Percentiles rank a stretch among this genome's conserved stretches.
Evolutionary conservation across 1,140 invertebrate genomes (phyloP).

Genomic region (Zaprionus capensis): DNA sequence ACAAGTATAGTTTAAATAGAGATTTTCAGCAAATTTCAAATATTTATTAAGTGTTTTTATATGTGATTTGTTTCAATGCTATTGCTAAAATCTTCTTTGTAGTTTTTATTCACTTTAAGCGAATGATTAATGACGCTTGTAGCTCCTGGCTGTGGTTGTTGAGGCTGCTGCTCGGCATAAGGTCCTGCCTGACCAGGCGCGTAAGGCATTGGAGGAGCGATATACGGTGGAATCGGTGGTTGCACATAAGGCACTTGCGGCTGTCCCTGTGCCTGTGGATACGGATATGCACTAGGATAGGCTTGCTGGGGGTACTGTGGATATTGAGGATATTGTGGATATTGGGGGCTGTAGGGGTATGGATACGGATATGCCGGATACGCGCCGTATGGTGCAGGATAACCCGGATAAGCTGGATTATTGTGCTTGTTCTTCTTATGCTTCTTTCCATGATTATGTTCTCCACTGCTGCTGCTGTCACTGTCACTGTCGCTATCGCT

Average conservation of each 20-base stretch:
- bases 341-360: conserved; percentile 30
- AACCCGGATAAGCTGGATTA: conserved; percentile 43
- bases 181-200: not conserved
- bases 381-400: conserved; percentile 10
- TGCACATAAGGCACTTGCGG: not conserved
- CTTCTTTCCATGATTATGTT: conserved; percentile 17
- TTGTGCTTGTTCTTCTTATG: conserved; percentile 56
- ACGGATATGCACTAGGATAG: not conserved
- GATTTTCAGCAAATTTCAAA: not conserved
- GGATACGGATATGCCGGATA: conserved; percentile 27
- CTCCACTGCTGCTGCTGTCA: conserved; percentile 34
- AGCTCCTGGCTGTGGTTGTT: conserved; percentile 23
- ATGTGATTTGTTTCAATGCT: conserved; percentile 3
- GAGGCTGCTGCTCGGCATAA: not conserved
- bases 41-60: conserved; percentile 23
- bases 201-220: conserved; percentile 1
- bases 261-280: conserved; percentile 8
- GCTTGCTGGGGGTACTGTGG: conserved; percentile 1
- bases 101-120: conserved; percentile 67
- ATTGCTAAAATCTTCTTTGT: conserved; percentile 54
- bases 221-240: not conserved
- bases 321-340: conserved; percentile 32
- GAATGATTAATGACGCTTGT: conserved; percentile 67
- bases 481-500: conserved; percentile 43
- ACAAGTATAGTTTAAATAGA: not conserved